Conservation (phyloP, 1,140 invertebrate species). For the Sarcophaga peregrina region DNA sequence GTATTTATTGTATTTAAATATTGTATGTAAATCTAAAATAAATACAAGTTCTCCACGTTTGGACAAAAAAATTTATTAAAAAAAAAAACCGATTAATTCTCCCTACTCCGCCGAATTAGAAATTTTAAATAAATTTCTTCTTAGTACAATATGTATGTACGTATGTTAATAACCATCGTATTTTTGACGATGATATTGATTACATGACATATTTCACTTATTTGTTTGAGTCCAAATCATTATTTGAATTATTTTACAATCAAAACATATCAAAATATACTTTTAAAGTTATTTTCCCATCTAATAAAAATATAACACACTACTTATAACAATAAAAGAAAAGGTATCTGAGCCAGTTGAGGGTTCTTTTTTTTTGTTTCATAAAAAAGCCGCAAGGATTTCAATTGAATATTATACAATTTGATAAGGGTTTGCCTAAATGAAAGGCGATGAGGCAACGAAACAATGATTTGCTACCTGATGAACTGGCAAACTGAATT, state of each 20-base stretch:
- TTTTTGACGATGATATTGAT: too few relatives aligned
- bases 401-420: not conserved
- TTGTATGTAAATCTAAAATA: too few relatives aligned
- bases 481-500: not conserved
- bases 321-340: not conserved
- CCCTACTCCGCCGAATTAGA: too few relatives aligned
- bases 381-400: not conserved
- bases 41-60: too few relatives aligned
- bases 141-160: too few relatives aligned
- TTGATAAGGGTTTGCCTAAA: constrained; percentile 14
- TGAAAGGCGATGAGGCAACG: not conserved
- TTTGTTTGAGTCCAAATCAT: not conserved
- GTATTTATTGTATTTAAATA: too few relatives aligned
- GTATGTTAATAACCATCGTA: too few relatives aligned
- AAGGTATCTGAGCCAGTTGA: not conserved
- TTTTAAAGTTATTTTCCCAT: constrained; percentile 61
- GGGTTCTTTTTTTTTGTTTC: not conserved
- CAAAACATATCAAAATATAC: constrained; percentile 65
- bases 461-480: not conserved
- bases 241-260: constrained; percentile 62
- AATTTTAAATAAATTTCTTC: too few relatives aligned
- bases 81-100: too few relatives aligned
- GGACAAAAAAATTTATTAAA: too few relatives aligned
- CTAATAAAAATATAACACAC: constrained; percentile 46
- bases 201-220: not conserved